Evolutionary conservation across 2,113 vertebrate genomes (phyloP).

Genomic region (Hippocampus comes): DNA sequence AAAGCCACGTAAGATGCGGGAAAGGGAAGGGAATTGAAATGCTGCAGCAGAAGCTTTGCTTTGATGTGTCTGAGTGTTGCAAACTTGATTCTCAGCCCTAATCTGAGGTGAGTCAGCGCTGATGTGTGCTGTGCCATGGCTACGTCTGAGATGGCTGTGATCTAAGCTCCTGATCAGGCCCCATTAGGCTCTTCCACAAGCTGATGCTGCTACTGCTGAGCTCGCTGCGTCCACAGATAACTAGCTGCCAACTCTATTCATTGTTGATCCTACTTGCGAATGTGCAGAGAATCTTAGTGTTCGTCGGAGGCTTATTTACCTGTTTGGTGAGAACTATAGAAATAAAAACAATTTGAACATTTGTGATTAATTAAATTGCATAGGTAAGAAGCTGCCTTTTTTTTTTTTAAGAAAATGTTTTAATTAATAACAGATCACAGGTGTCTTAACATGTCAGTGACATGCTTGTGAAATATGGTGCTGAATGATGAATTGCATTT

Average conservation of each 20-base stretch:
- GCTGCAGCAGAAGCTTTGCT: slow-evolving; percentile 60
- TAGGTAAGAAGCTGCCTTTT: not conserved
- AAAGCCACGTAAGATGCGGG: slow-evolving; percentile 15
- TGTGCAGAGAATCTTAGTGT: slow-evolving; percentile 18
- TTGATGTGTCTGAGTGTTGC: slow-evolving; percentile 68
- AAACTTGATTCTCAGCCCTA: slow-evolving; percentile 46
- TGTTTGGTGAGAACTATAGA: not conserved
- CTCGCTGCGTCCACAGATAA: slow-evolving; percentile 36
- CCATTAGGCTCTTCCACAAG: slow-evolving; percentile 57
- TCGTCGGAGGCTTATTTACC: slow-evolving; percentile 7
- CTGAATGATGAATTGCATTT: no score
- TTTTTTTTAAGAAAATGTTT: no score
- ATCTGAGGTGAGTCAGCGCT: slow-evolving; percentile 63
- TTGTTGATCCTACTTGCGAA: slow-evolving; percentile 22
- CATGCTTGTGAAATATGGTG: no score
- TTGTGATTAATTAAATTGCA: not conserved
- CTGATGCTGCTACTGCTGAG: slow-evolving; percentile 27
- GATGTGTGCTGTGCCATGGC: slow-evolving; percentile 56
- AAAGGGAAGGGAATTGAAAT: slow-evolving; percentile 67
- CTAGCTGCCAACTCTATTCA: slow-evolving; percentile 46
- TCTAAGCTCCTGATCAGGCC: slow-evolving; percentile 69
- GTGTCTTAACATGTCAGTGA: no score
- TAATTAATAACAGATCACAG: no score
- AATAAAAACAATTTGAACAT: not conserved
- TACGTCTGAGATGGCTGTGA: slow-evolving; percentile 70